A percentile compares a stretch with the other conserved stretches of the same genome.
Evolutionary conservation across 2,113 vertebrate genomes (phyloP).

Genomic region (Microcebus tavaratra): DNA sequence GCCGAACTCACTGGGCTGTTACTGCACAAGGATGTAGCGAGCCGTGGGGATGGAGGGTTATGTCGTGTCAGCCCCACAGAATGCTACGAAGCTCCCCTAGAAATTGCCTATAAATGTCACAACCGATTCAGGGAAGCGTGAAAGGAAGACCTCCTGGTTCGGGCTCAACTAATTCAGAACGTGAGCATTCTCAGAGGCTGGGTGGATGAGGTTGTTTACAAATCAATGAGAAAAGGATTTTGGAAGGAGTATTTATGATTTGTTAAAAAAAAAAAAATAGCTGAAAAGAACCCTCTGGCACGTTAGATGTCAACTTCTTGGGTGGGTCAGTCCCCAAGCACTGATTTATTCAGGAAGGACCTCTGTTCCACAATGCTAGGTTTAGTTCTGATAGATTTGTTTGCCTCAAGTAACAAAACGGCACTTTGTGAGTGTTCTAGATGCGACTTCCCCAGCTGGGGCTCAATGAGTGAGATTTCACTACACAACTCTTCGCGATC

Average conservation of each 20-base stretch:
- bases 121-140: neutral
- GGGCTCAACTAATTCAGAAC: neutral
- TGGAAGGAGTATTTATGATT: neutral
- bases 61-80: rapidly evolving
- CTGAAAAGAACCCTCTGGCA: neutral
- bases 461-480: neutral
- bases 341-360: neutral
- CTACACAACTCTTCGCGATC: neutral
- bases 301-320: neutral
- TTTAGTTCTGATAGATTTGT: neutral
- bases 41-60: rapidly evolving
- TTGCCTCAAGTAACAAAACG: neutral
- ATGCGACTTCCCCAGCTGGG: rapidly evolving
- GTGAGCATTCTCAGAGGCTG: neutral
- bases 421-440: neutral
- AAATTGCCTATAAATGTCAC: too few relatives aligned
- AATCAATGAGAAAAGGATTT: neutral
- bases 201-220: neutral
- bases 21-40: too few relatives aligned
- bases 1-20: too few relatives aligned
- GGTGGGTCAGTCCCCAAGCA: rapidly evolving
- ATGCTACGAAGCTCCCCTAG: neutral
- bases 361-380: neutral
- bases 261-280: neutral
- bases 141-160: neutral